phyloP scores from a whole-genome alignment of 2,888 invertebrate species.

The Amphipoea oculea region DNA sequence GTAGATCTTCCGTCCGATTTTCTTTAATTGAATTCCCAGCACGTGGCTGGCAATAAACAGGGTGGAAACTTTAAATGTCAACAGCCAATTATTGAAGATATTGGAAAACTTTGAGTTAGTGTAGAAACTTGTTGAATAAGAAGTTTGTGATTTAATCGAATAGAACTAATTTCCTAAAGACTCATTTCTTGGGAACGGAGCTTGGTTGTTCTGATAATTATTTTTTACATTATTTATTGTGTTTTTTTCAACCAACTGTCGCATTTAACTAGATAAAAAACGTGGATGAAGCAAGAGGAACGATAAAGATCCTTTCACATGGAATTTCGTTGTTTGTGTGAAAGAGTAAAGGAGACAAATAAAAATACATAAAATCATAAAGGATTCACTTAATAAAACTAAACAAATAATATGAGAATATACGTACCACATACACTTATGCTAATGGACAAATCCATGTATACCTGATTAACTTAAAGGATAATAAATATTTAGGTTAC shows the following conservation, averaged over 20 bases:
- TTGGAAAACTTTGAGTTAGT: slow-evolving; percentile 29
- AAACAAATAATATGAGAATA: no score
- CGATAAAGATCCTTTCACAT: not conserved
- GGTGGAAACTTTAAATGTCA: slow-evolving; percentile 7
- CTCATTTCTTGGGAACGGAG: not conserved
- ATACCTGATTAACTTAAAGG: not conserved
- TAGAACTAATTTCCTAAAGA: not conserved
- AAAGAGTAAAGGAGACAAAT: no score
- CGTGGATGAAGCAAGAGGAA: not conserved
- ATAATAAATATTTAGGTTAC: not conserved
- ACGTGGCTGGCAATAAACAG: slow-evolving; percentile 22
- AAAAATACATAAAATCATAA: no score
- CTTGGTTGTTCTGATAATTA: not conserved
- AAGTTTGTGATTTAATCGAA: slow-evolving; percentile 5
- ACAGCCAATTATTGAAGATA: not conserved
- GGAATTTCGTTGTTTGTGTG: not conserved
- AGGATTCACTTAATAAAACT: no score
- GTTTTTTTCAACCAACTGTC: not conserved
- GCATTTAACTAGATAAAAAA: not conserved
- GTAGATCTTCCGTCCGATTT: not conserved
- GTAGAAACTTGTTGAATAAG: slow-evolving; percentile 7
- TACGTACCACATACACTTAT: no score
- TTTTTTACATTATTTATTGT: not conserved
- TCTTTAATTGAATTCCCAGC: not conserved
- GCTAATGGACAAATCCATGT: no score